Evolutionary conservation across 1,140 invertebrate genomes (phyloP).

Genomic region (Periplaneta americana): DNA sequence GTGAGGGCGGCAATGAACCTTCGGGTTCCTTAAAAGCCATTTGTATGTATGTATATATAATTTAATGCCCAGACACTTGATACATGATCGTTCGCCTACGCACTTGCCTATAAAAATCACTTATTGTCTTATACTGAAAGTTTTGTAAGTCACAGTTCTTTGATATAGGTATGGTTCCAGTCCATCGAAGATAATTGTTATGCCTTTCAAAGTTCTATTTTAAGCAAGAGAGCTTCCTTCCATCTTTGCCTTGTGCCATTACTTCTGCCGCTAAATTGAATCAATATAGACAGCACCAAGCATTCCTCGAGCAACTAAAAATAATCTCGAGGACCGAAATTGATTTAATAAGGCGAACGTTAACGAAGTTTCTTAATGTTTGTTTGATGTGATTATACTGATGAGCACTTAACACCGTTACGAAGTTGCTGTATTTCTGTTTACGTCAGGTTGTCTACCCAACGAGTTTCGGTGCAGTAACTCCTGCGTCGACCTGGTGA

Average conservation of each 20-base stretch:
- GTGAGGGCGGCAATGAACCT: too few relatives aligned
- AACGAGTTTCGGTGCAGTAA: slow-evolving; percentile 35
- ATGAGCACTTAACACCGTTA: not conserved
- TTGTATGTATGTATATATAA: too few relatives aligned
- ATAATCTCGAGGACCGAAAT: not conserved
- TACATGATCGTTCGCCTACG: too few relatives aligned
- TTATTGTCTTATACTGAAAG: too few relatives aligned
- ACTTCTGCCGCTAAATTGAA: not conserved
- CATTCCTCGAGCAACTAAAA: not conserved
- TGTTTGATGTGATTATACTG: not conserved
- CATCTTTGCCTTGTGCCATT: not conserved
- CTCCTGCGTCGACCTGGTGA: slow-evolving; percentile 34
- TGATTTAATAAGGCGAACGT: not conserved
- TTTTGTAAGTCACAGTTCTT: too few relatives aligned
- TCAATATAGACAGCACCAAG: not conserved
- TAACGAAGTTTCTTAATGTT: not conserved
- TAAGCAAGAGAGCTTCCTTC: too few relatives aligned
- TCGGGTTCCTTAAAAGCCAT: too few relatives aligned
- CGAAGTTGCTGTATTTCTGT: not conserved
- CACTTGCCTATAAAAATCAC: too few relatives aligned
- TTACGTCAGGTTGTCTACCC: slow-evolving; percentile 1
- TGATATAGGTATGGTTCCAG: too few relatives aligned
- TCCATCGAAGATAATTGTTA: too few relatives aligned
- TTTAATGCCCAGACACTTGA: too few relatives aligned
- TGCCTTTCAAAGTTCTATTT: too few relatives aligned